Percentiles rank a stretch among this genome's conserved stretches.
phyloP scores from a whole-genome alignment of 2,888 invertebrate species.

The Metallyticus violacea region DNA sequence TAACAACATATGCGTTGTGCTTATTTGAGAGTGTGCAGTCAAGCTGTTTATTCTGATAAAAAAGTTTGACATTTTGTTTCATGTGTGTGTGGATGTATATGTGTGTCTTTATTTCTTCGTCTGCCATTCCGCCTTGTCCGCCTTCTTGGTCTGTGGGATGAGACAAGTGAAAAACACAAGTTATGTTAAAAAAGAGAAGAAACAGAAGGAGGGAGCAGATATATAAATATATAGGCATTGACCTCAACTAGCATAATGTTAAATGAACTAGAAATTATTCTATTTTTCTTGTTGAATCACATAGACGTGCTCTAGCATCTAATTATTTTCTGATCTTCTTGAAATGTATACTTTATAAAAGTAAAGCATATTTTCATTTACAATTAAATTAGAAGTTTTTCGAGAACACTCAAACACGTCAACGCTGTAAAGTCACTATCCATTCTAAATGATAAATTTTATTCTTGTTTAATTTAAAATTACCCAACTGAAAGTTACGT shows the following conservation, averaged over 20 bases:
- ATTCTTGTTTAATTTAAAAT: too few relatives aligned
- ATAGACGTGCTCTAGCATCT: too few relatives aligned
- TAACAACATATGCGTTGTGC: conserved; percentile 9
- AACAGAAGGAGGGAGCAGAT: background rate
- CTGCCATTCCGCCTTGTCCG: conserved; percentile 68
- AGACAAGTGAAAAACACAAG: conserved; percentile 12
- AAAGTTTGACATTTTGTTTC: background rate
- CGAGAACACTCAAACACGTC: too few relatives aligned
- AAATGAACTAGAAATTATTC: too few relatives aligned
- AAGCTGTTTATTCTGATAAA: background rate
- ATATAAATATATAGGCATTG: background rate
- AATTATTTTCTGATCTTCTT: too few relatives aligned
- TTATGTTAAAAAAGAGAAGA: background rate
- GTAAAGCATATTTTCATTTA: too few relatives aligned
- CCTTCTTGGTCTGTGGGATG: conserved; percentile 68
- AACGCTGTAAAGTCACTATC: too few relatives aligned
- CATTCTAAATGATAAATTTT: too few relatives aligned
- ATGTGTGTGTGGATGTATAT: background rate
- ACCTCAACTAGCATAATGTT: background rate
- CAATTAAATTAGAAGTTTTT: too few relatives aligned
- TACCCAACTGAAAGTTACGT: too few relatives aligned
- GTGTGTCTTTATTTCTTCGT: conserved; percentile 51
- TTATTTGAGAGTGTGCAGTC: conserved; percentile 18
- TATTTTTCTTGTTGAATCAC: too few relatives aligned
- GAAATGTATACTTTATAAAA: too few relatives aligned